These are phyloP conservation scores for pig (Sus scrofa) DNA, from an alignment of 2,113 vertebrate species.

Conservation along the genomic window DNA sequence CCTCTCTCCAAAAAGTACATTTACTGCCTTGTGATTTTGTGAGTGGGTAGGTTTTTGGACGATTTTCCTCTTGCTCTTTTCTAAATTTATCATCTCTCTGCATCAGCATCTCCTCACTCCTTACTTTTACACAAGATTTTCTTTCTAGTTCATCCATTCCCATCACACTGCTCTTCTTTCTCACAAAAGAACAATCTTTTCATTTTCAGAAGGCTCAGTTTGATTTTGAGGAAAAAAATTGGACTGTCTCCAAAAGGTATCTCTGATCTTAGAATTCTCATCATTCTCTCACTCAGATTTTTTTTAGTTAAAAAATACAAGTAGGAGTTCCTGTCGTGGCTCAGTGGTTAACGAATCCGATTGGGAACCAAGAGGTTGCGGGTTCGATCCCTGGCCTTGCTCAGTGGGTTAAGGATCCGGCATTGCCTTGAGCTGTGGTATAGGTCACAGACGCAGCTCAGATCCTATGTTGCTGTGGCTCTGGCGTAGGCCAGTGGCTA, in stretches of 20 bases:
- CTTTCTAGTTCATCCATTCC: neutral
- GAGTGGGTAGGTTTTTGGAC: neutral
- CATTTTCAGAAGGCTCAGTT: neutral
- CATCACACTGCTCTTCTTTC: neutral
- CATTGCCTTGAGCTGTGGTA: too few species aligned
- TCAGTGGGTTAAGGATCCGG: too few species aligned
- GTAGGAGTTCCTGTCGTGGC: too few species aligned
- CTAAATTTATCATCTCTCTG: neutral
- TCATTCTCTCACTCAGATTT: neutral
- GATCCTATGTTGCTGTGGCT: too few species aligned
- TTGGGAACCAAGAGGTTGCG: too few species aligned
- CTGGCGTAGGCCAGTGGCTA: too few species aligned
- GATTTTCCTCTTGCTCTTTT: neutral
- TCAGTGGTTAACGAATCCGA: too few species aligned
- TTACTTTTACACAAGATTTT: neutral
- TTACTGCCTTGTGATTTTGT: neutral
- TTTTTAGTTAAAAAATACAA: neutral
- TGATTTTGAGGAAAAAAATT: neutral
- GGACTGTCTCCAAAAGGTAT: neutral
- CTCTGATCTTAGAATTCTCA: neutral
- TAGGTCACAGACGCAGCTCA: too few species aligned
- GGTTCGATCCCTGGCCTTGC: too few species aligned
- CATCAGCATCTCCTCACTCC: neutral
- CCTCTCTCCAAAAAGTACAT: rapidly evolving
- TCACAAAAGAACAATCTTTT: neutral